A percentile compares a stretch with the other conserved stretches of the same genome.
phyloP scores from a whole-genome alignment of 64 coral and sea anemone genomes.

The Stichodactyla mertensii region DNA sequence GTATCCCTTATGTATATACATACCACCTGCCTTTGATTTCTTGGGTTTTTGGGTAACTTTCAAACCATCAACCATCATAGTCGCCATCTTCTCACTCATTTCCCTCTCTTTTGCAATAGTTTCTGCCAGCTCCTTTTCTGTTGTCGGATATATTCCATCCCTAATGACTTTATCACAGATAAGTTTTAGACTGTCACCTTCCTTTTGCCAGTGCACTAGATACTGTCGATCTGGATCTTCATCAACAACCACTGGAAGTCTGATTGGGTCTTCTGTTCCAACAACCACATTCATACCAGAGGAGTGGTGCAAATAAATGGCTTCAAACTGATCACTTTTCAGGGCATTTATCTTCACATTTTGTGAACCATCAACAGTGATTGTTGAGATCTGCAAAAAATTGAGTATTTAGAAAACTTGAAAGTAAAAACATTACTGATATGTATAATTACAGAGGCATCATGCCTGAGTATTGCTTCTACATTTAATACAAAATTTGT shows the following conservation, averaged over 20 bases:
- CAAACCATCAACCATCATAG: slow-evolving; percentile 31
- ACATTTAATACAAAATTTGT: too few species aligned
- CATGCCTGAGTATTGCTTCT: too few species aligned
- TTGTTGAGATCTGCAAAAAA: slow-evolving; percentile 52
- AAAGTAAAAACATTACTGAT: neutral
- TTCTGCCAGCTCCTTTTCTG: slow-evolving; percentile 56
- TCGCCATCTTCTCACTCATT: slow-evolving; percentile 47
- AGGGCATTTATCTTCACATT: slow-evolving; percentile 53
- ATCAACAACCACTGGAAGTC: slow-evolving; percentile 42
- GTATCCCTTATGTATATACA: neutral
- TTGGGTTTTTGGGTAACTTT: slow-evolving; percentile 37
- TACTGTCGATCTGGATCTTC: slow-evolving; percentile 52
- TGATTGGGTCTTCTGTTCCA: slow-evolving; percentile 37
- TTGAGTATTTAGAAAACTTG: neutral
- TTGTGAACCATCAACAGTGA: slow-evolving; percentile 58
- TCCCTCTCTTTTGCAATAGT: slow-evolving; percentile 32
- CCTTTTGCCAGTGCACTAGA: slow-evolving; percentile 62
- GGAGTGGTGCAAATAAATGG: slow-evolving; percentile 64
- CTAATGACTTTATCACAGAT: slow-evolving; percentile 70
- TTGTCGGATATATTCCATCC: slow-evolving; percentile 62
- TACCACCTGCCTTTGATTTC: slow-evolving; percentile 36
- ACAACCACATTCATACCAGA: slow-evolving; percentile 54
- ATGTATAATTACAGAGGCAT: neutral
- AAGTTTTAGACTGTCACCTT: slow-evolving; percentile 40
- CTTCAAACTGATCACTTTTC: slow-evolving; percentile 58